phyloP scores from a whole-genome alignment of 2,797 vertebrate genomes.

The Apogon talboti region DNA sequence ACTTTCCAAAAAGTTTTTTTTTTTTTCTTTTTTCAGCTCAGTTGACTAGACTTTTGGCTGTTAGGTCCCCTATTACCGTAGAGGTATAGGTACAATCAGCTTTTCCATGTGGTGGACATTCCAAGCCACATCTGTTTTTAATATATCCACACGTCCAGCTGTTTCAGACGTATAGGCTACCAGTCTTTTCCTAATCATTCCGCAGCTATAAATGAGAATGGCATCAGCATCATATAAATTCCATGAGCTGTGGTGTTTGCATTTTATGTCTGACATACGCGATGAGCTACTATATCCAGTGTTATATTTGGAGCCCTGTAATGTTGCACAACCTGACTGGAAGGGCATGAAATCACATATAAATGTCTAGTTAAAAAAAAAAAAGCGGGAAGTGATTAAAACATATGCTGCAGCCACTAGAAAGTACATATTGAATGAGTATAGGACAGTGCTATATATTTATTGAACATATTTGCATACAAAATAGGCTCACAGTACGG shows the following conservation, averaged over 20 bases:
- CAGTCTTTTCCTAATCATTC: conserved; percentile 54
- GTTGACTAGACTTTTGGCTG: conserved; percentile 69
- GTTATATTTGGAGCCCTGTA: neutral
- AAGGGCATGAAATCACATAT: neutral
- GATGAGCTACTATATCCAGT: conserved; percentile 9
- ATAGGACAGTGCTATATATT: no score
- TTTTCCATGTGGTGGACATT: conserved; percentile 83
- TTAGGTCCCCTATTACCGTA: conserved; percentile 65
- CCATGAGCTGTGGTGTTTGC: conserved; percentile 17
- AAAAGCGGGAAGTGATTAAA: neutral
- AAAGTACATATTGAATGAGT: no score
- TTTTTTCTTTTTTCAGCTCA: conserved; percentile 36
- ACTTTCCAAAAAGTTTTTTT: conserved; percentile 64
- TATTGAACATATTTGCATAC: no score
- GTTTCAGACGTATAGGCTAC: conserved; percentile 70
- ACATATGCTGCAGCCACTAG: neutral
- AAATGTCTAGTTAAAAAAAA: conserved; percentile 9
- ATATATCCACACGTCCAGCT: conserved; percentile 75
- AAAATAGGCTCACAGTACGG: no score
- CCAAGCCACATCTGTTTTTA: conserved; percentile 79
- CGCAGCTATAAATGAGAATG: conserved; percentile 46
- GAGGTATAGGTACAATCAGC: conserved; percentile 74
- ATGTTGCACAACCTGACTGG: neutral
- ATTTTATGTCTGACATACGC: conserved; percentile 10
- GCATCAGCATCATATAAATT: conserved; percentile 28